phyloP scores from a whole-genome alignment of 2,888 invertebrate species.

The Neria commutata region DNA sequence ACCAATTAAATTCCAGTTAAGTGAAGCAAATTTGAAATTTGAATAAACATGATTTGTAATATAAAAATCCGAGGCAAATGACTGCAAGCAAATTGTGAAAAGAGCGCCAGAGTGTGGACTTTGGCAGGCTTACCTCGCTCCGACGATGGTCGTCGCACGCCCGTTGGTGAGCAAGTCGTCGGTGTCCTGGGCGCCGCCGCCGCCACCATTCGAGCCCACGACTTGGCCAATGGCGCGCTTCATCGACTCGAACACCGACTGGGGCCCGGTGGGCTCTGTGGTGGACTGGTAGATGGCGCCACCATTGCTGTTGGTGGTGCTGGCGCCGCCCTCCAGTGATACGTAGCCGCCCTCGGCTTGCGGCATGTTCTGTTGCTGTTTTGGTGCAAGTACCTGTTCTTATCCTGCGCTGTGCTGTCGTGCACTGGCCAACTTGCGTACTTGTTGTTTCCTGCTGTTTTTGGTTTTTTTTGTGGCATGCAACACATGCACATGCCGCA shows the following conservation, averaged over 20 bases:
- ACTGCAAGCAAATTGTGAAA: neutral
- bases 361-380: slow-evolving; percentile 48
- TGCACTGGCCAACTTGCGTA: slow-evolving; percentile 3
- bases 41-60: no score
- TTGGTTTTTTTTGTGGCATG: slow-evolving; percentile 18
- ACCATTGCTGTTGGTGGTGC: slow-evolving; percentile 53
- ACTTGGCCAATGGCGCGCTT: slow-evolving; percentile 61
- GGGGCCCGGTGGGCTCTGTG: slow-evolving; percentile 61
- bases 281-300: slow-evolving; percentile 62
- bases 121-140: slow-evolving; percentile 58
- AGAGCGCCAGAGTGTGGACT: neutral
- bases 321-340: slow-evolving; percentile 55
- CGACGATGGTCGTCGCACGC: slow-evolving; percentile 56
- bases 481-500: slow-evolving; percentile 7
- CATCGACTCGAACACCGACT: slow-evolving; percentile 60
- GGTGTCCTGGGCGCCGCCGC: slow-evolving; percentile 43
- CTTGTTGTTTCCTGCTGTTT: neutral
- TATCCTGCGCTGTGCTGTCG: neutral
- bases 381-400: no score
- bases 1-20: slow-evolving; percentile 12
- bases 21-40: neutral
- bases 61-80: neutral
- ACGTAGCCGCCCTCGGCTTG: slow-evolving; percentile 62
- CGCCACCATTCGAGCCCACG: slow-evolving; percentile 51
- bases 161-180: slow-evolving; percentile 57